Conservation (phyloP, 1,140 invertebrate genomes). For the Euura saliciscinereae region DNA sequence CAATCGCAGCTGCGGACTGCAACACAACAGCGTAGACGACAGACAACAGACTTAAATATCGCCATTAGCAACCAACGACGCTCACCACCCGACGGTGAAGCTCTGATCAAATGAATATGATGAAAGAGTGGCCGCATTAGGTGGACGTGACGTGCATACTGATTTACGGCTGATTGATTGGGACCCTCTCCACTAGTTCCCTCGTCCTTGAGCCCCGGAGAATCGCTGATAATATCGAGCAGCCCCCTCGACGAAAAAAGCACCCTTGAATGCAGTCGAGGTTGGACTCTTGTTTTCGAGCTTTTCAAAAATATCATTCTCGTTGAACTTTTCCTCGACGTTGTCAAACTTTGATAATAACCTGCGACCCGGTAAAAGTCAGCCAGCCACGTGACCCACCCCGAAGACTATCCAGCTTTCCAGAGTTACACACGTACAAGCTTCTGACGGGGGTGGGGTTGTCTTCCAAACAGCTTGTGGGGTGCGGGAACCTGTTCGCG, state of each 20-base stretch:
- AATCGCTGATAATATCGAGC: conserved; percentile 48
- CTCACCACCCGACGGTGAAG: conserved; percentile 34
- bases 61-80: conserved; percentile 51
- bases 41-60: conserved; percentile 42
- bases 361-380: background rate
- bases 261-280: background rate
- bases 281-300: too few relatives aligned
- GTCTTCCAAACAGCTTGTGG: conserved; percentile 14
- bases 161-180: conserved; percentile 62
- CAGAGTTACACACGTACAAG: background rate
- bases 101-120: conserved; percentile 60
- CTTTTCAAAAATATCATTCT: too few relatives aligned
- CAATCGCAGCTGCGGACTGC: too few relatives aligned
- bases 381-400: background rate
- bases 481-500: conserved; percentile 43
- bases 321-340: background rate
- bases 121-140: conserved; percentile 61
- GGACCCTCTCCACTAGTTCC: conserved; percentile 50
- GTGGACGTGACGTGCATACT: conserved; percentile 60
- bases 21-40: background rate
- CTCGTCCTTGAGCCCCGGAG: conserved; percentile 29
- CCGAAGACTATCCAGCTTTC: background rate
- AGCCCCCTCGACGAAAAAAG: background rate
- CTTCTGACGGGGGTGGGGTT: conserved; percentile 13
- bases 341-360: conserved; percentile 10